Base-by-base conservation (phyloP, 2,888 invertebrate species). In the Lymantria dispar region DNA sequence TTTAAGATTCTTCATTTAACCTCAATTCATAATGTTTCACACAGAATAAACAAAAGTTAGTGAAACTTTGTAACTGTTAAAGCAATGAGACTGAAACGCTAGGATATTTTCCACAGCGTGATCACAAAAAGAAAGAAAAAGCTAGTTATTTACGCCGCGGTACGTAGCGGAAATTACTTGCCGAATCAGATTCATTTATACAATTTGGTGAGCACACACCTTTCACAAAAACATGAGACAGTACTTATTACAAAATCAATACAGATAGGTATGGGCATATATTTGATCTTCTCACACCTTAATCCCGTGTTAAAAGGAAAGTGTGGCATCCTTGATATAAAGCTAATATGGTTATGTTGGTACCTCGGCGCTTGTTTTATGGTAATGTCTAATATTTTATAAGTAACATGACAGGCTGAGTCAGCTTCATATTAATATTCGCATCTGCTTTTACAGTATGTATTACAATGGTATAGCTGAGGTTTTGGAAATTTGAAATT, bases 221-320 rank as follows among this genome's bases (percentile, higher is more conserved):
- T 13, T 39, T 40, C 43, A 50, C 52, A 55, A 47, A 53, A 63
- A 64, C 46, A 64, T 30, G 58, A 53, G 52, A 49, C 49, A 10
- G 15, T 8, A 52, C 50, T 10, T 60, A 70, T 66, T 71, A 65
- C 53, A 56, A 59, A 76, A 72, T 78, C 74, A 74, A 78, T 78
- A 75, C 66, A 54, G 58, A 61, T 56, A 54, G 58, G 60, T 56
- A 53, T 57, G 54, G 52, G 56, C 64, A 70, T 64, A 66, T 73
- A 68, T 65, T 62, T 65, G 50, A 51, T 61, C 65, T 64, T 64
- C 56, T 55, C 63, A 64, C 58, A 67, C 63, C 60, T 66, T 74
- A 75, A 75, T 72, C 62, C 58, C 54, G 54, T 61, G 68, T 77
- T 74, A 76, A 76, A 75, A 72, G 56, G 60, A 57, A 52, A 66